These are phyloP conservation scores for Ammodytes dubius DNA, from an alignment of 2,113 vertebrate genomes.

Conservation along the genomic window DNA sequence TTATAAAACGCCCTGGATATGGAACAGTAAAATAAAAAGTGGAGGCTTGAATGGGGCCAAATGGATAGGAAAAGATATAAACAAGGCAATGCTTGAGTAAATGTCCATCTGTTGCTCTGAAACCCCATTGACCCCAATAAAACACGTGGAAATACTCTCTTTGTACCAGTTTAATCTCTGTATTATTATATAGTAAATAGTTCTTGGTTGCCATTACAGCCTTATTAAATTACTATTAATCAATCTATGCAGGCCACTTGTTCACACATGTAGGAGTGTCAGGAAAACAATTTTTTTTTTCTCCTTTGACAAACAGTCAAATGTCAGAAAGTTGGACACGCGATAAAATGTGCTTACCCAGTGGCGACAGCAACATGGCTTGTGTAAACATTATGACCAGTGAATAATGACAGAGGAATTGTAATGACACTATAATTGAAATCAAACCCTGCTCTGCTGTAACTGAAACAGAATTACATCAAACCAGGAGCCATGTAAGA, in stretches of 20 bases:
- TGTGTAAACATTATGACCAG: slow-evolving; percentile 82
- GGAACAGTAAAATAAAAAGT: slow-evolving; percentile 66
- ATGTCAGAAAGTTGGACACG: slow-evolving; percentile 80
- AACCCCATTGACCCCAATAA: neutral
- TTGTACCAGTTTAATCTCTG: neutral
- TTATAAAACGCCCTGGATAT: slow-evolving; percentile 51
- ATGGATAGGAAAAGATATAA: slow-evolving; percentile 45
- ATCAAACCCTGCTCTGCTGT: slow-evolving; percentile 55
- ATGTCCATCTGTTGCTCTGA: slow-evolving; percentile 40
- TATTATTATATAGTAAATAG: neutral
- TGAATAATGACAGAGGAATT: slow-evolving; percentile 87
- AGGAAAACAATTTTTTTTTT: slow-evolving; percentile 72
- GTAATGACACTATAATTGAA: slow-evolving; percentile 84
- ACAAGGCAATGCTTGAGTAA: slow-evolving; percentile 46
- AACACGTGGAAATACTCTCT: neutral
- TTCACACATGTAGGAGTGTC: slow-evolving; percentile 47
- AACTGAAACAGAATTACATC: slow-evolving; percentile 64
- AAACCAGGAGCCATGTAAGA: neutral
- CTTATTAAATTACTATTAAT: neutral
- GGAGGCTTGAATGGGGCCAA: slow-evolving; percentile 23
- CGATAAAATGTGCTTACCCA: slow-evolving; percentile 88
- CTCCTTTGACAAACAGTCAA: slow-evolving; percentile 88
- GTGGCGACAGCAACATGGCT: slow-evolving; percentile 88
- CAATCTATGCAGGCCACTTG: neutral
- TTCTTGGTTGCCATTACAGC: neutral